Evolutionary conservation across 1,140 invertebrate species (phyloP).

Genomic region (Saxidomus purpurata): DNA sequence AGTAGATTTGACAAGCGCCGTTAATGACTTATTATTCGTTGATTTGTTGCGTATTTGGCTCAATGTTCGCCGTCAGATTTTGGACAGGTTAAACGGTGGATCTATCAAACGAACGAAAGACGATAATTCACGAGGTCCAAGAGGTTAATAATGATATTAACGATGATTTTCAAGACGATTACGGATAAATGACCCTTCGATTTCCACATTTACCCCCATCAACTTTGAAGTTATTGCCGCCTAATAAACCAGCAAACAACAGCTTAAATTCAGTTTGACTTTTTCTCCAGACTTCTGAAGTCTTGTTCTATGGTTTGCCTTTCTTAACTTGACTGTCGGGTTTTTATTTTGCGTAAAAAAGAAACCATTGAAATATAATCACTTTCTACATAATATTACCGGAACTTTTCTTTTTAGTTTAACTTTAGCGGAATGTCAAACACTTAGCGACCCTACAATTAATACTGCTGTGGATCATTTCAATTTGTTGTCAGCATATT

Average conservation of each 20-base stretch:
- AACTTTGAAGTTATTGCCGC: too few species aligned
- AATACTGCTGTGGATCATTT: neutral
- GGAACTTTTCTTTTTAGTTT: too few species aligned
- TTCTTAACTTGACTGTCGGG: too few species aligned
- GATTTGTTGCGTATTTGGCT: conserved; percentile 38
- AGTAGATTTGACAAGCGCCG: conserved; percentile 44
- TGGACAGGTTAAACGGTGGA: conserved; percentile 11
- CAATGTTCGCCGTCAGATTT: conserved; percentile 13
- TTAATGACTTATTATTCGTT: conserved; percentile 53
- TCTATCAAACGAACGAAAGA: conserved; percentile 9
- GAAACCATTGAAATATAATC: too few species aligned
- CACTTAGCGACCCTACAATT: too few species aligned
- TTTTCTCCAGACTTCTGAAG: too few species aligned
- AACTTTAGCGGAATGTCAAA: too few species aligned
- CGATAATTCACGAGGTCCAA: neutral
- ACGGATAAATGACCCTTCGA: neutral
- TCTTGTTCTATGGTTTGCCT: too few species aligned
- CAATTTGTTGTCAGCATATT: neutral
- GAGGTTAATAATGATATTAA: conserved; percentile 8
- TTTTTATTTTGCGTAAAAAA: too few species aligned
- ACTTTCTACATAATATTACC: too few species aligned
- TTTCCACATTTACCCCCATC: neutral
- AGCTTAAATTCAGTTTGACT: too few species aligned
- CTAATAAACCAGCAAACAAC: too few species aligned
- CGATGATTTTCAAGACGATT: neutral